Conservation (phyloP, 1,140 invertebrate genomes). For the Daktulosphaira vitifoliae region DNA sequence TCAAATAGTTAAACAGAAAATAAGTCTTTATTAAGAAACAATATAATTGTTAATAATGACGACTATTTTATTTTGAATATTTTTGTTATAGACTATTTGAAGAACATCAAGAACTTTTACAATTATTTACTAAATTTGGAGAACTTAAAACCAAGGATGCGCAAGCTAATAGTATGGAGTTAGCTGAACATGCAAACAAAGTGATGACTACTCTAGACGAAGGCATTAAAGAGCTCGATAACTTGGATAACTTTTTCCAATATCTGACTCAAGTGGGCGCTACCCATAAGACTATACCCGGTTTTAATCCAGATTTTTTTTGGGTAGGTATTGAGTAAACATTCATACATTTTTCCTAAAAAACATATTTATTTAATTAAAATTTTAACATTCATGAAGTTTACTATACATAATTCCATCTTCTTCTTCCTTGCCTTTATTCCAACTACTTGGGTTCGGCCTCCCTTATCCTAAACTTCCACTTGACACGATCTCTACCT, state of each 20-base stretch:
- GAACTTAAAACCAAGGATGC: slow-evolving; percentile 68
- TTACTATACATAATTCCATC: too few relatives aligned
- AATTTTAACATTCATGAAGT: not conserved
- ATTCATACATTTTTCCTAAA: not conserved
- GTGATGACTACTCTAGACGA: slow-evolving; percentile 83
- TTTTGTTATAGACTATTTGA: slow-evolving; percentile 66
- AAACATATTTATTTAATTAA: not conserved
- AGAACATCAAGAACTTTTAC: slow-evolving; percentile 68
- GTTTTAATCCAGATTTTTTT: slow-evolving; percentile 77
- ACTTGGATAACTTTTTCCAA: slow-evolving; percentile 72
- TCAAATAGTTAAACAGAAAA: too few relatives aligned
- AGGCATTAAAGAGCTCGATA: slow-evolving; percentile 73
- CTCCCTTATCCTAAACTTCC: too few relatives aligned
- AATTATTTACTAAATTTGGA: slow-evolving; percentile 73
- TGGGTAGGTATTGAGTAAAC: slow-evolving; percentile 72
- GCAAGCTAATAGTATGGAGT: slow-evolving; percentile 66
- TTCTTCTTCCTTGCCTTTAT: too few relatives aligned
- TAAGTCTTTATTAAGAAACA: too few relatives aligned
- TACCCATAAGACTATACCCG: slow-evolving; percentile 70
- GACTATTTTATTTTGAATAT: too few relatives aligned
- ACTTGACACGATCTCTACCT: too few relatives aligned
- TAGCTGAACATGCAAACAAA: slow-evolving; percentile 75
- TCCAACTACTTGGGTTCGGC: too few relatives aligned
- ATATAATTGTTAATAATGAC: too few relatives aligned
- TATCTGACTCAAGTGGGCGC: slow-evolving; percentile 74